These are phyloP conservation scores for Lutjanus campechanus DNA, from an alignment of 2,797 vertebrate genomes.

Conservation along the genomic window DNA sequence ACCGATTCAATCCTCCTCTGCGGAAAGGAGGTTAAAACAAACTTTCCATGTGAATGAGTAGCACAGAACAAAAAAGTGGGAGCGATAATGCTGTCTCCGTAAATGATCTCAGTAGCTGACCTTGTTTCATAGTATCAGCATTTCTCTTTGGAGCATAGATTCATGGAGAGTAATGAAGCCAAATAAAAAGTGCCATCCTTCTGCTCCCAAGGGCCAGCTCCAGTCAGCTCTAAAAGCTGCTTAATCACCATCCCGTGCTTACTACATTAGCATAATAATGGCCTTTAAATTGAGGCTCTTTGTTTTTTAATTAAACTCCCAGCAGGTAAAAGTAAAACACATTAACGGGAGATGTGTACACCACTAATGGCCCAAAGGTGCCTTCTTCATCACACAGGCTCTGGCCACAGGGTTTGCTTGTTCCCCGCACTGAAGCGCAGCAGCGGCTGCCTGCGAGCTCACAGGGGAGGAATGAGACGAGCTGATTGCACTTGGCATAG, in stretches of 20 bases:
- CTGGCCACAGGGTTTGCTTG: constrained; percentile 79
- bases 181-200: constrained; percentile 94
- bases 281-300: constrained; percentile 99
- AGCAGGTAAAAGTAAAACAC: constrained; percentile 99
- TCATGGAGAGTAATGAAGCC: constrained; percentile 96
- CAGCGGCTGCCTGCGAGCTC: constrained; percentile 62
- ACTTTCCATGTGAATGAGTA: constrained; percentile 31
- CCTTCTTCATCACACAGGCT: constrained; percentile 82
- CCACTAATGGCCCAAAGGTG: constrained; percentile 87
- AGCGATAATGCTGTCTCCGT: constrained; percentile 71
- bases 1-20: not conserved
- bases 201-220: constrained; percentile 92
- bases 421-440: constrained; percentile 61
- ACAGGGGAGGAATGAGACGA: constrained; percentile 76
- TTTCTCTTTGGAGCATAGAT: constrained; percentile 95
- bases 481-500: constrained; percentile 77
- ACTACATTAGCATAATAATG: constrained; percentile 99
- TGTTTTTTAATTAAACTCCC: constrained; percentile 99
- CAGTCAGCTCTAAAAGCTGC: constrained; percentile 94
- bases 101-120: constrained; percentile 74
- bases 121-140: constrained; percentile 84
- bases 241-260: constrained; percentile 98
- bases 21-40: constrained; percentile 18
- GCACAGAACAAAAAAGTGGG: constrained; percentile 38
- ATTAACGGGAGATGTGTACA: constrained; percentile 96